Evolutionary conservation across 2,113 vertebrate species (phyloP), one percentile per base, ranked within the genome.

Genomic region (Panthera leo): DNA sequence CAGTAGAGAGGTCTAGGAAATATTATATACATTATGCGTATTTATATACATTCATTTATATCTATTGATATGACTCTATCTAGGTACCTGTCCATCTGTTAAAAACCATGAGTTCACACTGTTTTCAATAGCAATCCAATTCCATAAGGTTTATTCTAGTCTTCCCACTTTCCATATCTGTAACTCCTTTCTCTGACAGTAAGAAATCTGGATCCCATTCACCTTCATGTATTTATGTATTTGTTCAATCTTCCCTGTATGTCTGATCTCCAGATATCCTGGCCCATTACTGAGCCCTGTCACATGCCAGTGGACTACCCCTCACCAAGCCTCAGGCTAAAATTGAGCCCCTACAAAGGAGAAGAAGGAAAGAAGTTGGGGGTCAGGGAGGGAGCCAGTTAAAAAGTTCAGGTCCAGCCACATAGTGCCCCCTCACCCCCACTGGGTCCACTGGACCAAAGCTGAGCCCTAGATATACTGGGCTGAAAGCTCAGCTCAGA

Each of bases 161-260:
- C 67, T 88, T 48, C 5, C 25, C 14, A 7, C 68, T 92, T 92
- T 39, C 3, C 11, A 0, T 61, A 31, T 78, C 85, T 92, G 2
- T 55, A 82, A 83, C n/a, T 95, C 6, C 58, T 67, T 19, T 76
- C 78, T 79, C 7, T 75, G 25, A 92, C 70, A 88, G 2, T 29
- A 79, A 85, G 48, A 88, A 94, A 51, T 87, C 76, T 95, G 79
- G 16, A 55, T 97, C 65, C 78, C 58, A 55, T 82, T 76, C n/a
- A 53, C 76, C 94, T 94, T 67, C 31, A 67, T 48, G 10, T 89
- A 15, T 86, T 91, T 94, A n/a, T 93, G 27, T 90, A 75, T 94
- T 88, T 87, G 53, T 92, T 95, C 36, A 89, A 1, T 89, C 9
- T 12, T 89, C 51, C 16, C 58, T 94, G 34, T 92, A 29, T 55